phyloP scores from a whole-genome alignment of 2,797 vertebrate genomes.

The Pangasius macronema region DNA sequence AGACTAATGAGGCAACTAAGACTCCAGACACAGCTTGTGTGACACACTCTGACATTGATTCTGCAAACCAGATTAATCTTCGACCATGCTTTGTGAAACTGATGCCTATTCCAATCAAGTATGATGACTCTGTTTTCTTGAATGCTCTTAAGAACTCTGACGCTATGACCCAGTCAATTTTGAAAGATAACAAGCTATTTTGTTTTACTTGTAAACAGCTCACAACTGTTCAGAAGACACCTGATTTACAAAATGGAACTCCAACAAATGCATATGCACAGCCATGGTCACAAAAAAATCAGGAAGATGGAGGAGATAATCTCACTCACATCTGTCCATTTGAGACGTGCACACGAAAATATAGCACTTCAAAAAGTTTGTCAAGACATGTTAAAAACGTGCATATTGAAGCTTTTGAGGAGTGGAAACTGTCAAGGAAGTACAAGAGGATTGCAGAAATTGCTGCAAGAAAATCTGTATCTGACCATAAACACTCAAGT shows the following conservation, averaged over 20 bases:
- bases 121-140: constrained; percentile 42
- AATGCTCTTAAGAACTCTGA: constrained; percentile 42
- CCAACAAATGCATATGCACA: background rate
- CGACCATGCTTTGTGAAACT: constrained; percentile 52
- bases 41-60: constrained; percentile 17
- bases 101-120: constrained; percentile 48
- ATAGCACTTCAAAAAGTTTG: constrained; percentile 96
- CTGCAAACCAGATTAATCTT: constrained; percentile 14
- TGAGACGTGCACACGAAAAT: constrained; percentile 89
- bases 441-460: constrained; percentile 89
- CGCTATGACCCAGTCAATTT: constrained; percentile 34
- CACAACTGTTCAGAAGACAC: background rate
- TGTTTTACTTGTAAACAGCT: constrained; percentile 28
- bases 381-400: constrained; percentile 97
- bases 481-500: constrained; percentile 71
- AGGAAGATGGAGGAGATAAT: constrained; percentile 63
- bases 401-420: constrained; percentile 92
- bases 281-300: background rate
- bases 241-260: constrained; percentile 14
- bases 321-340: constrained; percentile 89
- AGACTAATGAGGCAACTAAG: constrained; percentile 29
- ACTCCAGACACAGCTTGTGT: constrained; percentile 20
- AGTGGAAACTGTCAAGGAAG: constrained; percentile 92
- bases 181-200: constrained; percentile 57
- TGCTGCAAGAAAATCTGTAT: constrained; percentile 69